Conservation (phyloP, 2,888 invertebrate species). For the Chirona hameri region DNA sequence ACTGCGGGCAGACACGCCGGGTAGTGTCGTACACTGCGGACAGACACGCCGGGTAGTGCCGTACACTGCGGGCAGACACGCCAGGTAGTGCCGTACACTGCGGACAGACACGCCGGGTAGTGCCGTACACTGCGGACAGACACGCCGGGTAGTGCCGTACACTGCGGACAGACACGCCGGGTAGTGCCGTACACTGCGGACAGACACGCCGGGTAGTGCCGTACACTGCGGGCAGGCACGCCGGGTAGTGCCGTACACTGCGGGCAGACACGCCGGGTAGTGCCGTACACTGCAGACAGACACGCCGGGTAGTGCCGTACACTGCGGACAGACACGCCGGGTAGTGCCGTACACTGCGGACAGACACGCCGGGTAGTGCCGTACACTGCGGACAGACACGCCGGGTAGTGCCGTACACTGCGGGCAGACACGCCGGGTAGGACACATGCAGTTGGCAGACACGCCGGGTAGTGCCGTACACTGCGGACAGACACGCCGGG, state of each 20-base stretch:
- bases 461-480: conserved; percentile 64
- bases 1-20: neutral
- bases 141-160: conserved; percentile 60
- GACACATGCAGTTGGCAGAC: neutral
- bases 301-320: neutral
- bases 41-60: neutral
- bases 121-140: neutral
- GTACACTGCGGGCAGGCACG: conserved; percentile 57
- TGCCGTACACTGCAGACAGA: conserved; percentile 64
- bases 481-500: conserved; percentile 46
- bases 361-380: neutral
- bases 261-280: conserved; percentile 41
- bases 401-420: conserved; percentile 69
- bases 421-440: neutral
- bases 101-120: neutral
- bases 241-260: neutral
- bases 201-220: conserved; percentile 53
- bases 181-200: neutral
- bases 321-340: neutral
- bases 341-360: conserved; percentile 69
- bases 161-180: conserved; percentile 51
- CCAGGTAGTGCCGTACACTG: conserved; percentile 69
- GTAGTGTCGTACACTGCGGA: conserved; percentile 69
- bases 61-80: neutral
- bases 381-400: neutral